Percentiles rank a stretch among this genome's conserved stretches.
Conservation (phyloP, 1,140 invertebrate species). For the Lethrus apterus region DNA sequence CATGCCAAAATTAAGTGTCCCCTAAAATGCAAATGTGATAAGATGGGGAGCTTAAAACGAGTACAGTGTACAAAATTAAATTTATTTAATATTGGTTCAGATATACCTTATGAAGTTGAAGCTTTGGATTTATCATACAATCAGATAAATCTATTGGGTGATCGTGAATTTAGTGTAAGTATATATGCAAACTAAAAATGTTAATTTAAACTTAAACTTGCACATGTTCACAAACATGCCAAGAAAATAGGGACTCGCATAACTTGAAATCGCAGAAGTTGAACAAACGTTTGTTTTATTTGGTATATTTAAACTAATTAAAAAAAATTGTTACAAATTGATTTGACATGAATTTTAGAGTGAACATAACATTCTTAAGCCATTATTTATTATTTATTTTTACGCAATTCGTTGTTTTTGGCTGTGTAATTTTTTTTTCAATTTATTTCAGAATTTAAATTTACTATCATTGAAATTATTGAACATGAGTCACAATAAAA, state of each 20-base stretch:
- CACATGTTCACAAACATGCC: background rate
- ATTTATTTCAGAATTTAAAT: constrained; percentile 25
- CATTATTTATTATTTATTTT: too few relatives aligned
- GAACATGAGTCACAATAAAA: constrained; percentile 28
- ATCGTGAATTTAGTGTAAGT: constrained; percentile 46
- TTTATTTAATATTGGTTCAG: constrained; percentile 43
- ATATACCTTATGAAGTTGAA: constrained; percentile 43
- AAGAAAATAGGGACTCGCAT: too few relatives aligned
- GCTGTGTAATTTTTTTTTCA: too few relatives aligned
- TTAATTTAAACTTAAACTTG: background rate
- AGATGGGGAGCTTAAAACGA: constrained; percentile 42
- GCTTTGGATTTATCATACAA: constrained; percentile 45
- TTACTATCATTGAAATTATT: constrained; percentile 26
- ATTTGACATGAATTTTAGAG: too few relatives aligned
- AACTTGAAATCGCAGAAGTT: too few relatives aligned
- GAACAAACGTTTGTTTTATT: too few relatives aligned
- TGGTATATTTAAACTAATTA: too few relatives aligned
- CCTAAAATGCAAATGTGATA: constrained; percentile 47
- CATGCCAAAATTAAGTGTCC: constrained; percentile 42
- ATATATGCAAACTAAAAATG: background rate
- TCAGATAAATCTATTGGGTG: constrained; percentile 44
- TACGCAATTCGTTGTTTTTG: too few relatives aligned
- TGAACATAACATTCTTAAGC: too few relatives aligned
- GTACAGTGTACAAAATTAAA: constrained; percentile 44
- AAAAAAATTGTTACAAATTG: too few relatives aligned